phyloP scores from a whole-genome alignment of 2,797 vertebrate genomes.

The Sardinella longiceps region DNA sequence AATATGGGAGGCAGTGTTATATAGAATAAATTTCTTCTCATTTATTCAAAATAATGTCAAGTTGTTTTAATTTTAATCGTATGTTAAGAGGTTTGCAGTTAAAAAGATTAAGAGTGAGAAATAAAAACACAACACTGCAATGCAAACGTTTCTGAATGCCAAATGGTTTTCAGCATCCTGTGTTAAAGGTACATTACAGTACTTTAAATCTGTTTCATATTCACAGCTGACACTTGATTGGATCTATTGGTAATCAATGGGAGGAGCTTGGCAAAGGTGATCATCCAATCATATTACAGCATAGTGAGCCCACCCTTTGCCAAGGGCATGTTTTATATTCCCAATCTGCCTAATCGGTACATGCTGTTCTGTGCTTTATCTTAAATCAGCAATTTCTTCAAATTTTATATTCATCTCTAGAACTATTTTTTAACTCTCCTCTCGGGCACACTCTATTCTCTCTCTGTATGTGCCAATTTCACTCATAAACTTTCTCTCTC shows the following conservation, averaged over 20 bases:
- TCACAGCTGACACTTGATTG: background rate
- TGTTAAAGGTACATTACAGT: background rate
- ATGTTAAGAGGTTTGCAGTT: background rate
- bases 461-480: no score
- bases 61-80: background rate
- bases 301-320: background rate
- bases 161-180: background rate
- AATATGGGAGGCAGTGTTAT: background rate
- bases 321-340: no score
- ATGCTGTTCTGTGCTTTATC: no score
- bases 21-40: background rate
- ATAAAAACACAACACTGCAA: background rate
- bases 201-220: background rate
- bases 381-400: no score
- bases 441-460: background rate
- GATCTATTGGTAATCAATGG: constrained; percentile 3
- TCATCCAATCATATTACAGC: constrained; percentile 39
- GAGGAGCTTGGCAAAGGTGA: constrained; percentile 54
- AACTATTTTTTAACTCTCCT: no score
- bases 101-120: background rate
- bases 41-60: background rate
- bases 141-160: background rate
- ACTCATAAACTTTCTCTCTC: no score
- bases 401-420: no score
- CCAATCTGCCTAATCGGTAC: no score